Percentiles rank a stretch among this genome's conserved stretches.
phyloP scores from a whole-genome alignment of 2,888 invertebrate species.

The Disparrhopalites patrizii region DNA sequence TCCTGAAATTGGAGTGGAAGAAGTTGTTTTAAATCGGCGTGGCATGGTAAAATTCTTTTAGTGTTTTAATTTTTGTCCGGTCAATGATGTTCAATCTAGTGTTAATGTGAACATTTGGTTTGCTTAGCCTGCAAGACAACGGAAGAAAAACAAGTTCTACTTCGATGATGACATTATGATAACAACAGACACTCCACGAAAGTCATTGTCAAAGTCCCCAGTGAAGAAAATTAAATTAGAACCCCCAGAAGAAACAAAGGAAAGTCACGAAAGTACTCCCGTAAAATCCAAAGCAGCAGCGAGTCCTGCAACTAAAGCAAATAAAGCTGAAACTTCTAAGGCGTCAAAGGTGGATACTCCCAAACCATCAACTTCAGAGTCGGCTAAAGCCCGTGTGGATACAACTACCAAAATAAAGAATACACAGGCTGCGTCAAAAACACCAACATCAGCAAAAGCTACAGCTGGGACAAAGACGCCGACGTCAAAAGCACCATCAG shows the following conservation, averaged over 20 bases:
- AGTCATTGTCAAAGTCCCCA: slow-evolving; percentile 31
- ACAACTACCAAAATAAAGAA: not conserved
- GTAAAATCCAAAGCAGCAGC: not conserved
- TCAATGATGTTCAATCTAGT: too few relatives aligned
- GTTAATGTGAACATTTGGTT: slow-evolving; percentile 17
- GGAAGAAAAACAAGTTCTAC: slow-evolving; percentile 83
- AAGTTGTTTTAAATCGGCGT: slow-evolving; percentile 76
- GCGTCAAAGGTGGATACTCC: slow-evolving; percentile 1
- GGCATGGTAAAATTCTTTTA: slow-evolving; percentile 61
- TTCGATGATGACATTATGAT: slow-evolving; percentile 85
- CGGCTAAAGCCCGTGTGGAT: not conserved
- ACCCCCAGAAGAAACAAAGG: slow-evolving; percentile 29
- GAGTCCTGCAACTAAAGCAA: not conserved
- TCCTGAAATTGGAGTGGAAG: slow-evolving; percentile 47
- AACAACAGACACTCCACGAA: slow-evolving; percentile 62
- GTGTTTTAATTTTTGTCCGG: not conserved
- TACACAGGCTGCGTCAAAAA: not conserved
- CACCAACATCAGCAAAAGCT: slow-evolving; percentile 2
- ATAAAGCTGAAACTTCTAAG: not conserved
- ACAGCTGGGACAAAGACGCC: not conserved
- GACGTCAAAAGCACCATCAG: too few relatives aligned
- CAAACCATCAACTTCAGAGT: not conserved
- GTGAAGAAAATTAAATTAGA: slow-evolving; percentile 45
- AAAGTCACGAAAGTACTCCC: not conserved
- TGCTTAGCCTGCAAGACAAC: slow-evolving; percentile 69